A percentile compares a stretch with the other conserved stretches of the same genome.
Conservation (phyloP, 2,797 vertebrate genomes). For the Brotula barbata region DNA sequence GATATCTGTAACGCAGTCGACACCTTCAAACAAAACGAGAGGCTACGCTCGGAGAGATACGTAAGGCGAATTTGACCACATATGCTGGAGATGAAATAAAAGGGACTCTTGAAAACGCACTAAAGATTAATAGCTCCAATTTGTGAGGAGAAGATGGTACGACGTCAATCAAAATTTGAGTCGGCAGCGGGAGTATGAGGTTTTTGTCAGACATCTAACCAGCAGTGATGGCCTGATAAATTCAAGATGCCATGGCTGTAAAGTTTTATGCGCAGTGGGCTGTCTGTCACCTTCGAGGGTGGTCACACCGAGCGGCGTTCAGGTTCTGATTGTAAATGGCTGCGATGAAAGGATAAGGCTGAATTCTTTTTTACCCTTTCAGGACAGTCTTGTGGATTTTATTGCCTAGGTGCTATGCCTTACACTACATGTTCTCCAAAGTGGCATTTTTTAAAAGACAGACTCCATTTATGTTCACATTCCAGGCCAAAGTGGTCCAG, state of each 20-base stretch:
- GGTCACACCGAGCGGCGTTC: conserved; percentile 7
- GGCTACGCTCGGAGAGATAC: too few relatives aligned
- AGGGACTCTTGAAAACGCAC: background rate
- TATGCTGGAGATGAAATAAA: background rate
- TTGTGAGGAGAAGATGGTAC: conserved; percentile 17
- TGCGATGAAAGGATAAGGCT: conserved; percentile 16
- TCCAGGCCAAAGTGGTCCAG: too few relatives aligned
- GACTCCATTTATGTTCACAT: too few relatives aligned
- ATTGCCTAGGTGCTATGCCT: background rate
- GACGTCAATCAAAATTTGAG: conserved; percentile 31
- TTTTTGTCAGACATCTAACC: conserved; percentile 35
- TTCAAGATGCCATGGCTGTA: conserved; percentile 46
- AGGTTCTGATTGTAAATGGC: conserved; percentile 20
- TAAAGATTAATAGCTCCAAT: conserved; percentile 5
- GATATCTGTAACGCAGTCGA: too few relatives aligned
- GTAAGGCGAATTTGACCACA: too few relatives aligned
- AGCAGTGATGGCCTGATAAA: conserved; percentile 52
- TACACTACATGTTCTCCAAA: too few relatives aligned
- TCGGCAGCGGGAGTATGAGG: conserved; percentile 15
- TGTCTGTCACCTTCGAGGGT: conserved; percentile 44
- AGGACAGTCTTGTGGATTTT: background rate
- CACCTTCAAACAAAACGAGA: too few relatives aligned
- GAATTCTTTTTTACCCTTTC: background rate
- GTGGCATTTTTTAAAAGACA: too few relatives aligned
- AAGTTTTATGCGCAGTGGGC: conserved; percentile 62